phyloP scores from a whole-genome alignment of 2,797 vertebrate genomes.

The Melanotaenia trifasciata region DNA sequence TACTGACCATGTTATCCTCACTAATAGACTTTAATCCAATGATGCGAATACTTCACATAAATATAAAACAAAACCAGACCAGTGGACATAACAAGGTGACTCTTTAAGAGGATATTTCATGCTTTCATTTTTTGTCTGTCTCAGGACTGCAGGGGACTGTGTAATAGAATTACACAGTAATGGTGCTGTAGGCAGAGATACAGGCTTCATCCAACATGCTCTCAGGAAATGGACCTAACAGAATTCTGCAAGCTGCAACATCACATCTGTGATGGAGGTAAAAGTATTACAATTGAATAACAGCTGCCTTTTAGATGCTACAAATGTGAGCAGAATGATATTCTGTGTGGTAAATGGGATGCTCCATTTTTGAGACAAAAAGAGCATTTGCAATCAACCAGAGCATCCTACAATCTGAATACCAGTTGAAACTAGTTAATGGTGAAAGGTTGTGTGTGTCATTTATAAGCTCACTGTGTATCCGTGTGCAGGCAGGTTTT shows the following conservation, averaged over 20 bases:
- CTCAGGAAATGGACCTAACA: slow-evolving; percentile 70
- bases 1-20: slow-evolving; percentile 27
- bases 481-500: slow-evolving; percentile 18
- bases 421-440: background rate
- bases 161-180: slow-evolving; percentile 70
- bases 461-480: slow-evolving; percentile 8
- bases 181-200: slow-evolving; percentile 57
- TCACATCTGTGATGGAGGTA: slow-evolving; percentile 57
- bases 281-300: slow-evolving; percentile 67
- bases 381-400: slow-evolving; percentile 39
- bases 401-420: slow-evolving; percentile 30
- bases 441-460: background rate
- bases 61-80: slow-evolving; percentile 20
- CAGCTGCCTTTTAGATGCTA: slow-evolving; percentile 51
- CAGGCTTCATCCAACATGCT: slow-evolving; percentile 57
- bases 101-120: slow-evolving; percentile 52
- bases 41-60: slow-evolving; percentile 25
- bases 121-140: slow-evolving; percentile 42
- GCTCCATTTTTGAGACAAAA: slow-evolving; percentile 40
- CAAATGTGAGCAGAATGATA: slow-evolving; percentile 38
- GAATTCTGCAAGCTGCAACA: slow-evolving; percentile 49
- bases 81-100: slow-evolving; percentile 47
- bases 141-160: slow-evolving; percentile 45
- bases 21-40: slow-evolving; percentile 48
- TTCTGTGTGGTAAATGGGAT: slow-evolving; percentile 40